Evolutionary conservation across 2,797 vertebrate genomes (phyloP).

Genomic region (Danio aesculapii): DNA sequence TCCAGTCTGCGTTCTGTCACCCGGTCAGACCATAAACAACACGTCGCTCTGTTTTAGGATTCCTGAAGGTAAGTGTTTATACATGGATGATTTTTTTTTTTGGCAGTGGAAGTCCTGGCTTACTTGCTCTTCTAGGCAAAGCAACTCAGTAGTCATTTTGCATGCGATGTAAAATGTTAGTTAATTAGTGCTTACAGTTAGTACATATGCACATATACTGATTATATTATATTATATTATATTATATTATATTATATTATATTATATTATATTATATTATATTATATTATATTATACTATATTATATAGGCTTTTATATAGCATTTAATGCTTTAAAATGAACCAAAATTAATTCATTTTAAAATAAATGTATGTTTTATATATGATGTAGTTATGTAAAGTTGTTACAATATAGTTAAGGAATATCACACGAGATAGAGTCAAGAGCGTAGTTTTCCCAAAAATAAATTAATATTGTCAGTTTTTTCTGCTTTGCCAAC

Average conservation of each 20-base stretch:
- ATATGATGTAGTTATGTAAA: too few species aligned
- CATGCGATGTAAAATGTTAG: too few species aligned
- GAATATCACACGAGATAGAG: too few species aligned
- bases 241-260: not conserved
- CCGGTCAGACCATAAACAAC: not conserved
- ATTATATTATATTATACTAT: too few species aligned
- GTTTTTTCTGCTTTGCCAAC: too few species aligned
- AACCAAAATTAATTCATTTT: not conserved
- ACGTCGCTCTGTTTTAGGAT: slow-evolving; percentile 23
- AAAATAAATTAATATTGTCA: too few species aligned
- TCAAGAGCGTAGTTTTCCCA: too few species aligned
- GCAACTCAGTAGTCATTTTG: not conserved
- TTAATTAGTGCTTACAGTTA: too few species aligned
- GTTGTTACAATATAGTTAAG: too few species aligned
- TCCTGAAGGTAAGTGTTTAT: not conserved
- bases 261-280: too few species aligned
- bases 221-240: not conserved
- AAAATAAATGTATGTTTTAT: not conserved
- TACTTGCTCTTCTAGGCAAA: not conserved
- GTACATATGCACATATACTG: too few species aligned
- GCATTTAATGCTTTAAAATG: not conserved
- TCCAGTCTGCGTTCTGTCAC: slow-evolving; percentile 2
- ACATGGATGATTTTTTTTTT: not conserved
- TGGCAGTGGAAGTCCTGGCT: not conserved
- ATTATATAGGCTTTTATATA: not conserved